phyloP scores from a whole-genome alignment of 2,113 vertebrate genomes.

The Lichenostomus cassidix region DNA sequence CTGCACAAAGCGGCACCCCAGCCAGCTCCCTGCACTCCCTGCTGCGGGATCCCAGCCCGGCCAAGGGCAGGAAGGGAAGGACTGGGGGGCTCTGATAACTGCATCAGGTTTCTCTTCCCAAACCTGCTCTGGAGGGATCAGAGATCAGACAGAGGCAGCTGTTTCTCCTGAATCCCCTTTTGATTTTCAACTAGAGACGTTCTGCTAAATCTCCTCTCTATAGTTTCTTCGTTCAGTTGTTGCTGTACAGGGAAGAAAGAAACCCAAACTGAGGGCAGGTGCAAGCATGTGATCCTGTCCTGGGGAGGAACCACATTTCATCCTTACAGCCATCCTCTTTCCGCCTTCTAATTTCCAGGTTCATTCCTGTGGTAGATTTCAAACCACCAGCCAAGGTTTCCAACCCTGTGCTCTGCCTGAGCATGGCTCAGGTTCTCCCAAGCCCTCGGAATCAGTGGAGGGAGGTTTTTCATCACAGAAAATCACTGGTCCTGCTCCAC shows the following conservation, averaged over 20 bases:
- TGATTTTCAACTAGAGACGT: neutral
- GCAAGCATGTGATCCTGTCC: neutral
- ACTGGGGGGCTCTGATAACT: neutral
- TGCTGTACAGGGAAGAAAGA: neutral
- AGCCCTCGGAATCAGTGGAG: accelerated
- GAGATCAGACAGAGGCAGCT: neutral
- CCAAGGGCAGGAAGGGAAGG: neutral
- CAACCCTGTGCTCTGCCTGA: neutral
- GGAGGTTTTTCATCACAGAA: neutral
- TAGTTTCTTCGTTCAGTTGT: neutral
- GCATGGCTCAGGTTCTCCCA: neutral
- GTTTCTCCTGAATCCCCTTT: neutral
- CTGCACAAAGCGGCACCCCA: neutral
- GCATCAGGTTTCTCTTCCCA: slow-evolving; percentile 5
- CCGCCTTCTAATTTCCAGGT: neutral
- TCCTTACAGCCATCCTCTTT: neutral
- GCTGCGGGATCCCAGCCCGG: neutral
- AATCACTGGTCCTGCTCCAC: accelerated
- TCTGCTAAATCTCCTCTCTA: neutral
- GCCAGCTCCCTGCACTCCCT: neutral
- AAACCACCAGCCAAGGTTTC: neutral
- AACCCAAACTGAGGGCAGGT: neutral
- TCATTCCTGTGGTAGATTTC: neutral
- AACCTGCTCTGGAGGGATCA: neutral
- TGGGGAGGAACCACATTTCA: accelerated